phyloP scores from a whole-genome alignment of 2,888 invertebrate species.

The Leptura quadrifasciata region DNA sequence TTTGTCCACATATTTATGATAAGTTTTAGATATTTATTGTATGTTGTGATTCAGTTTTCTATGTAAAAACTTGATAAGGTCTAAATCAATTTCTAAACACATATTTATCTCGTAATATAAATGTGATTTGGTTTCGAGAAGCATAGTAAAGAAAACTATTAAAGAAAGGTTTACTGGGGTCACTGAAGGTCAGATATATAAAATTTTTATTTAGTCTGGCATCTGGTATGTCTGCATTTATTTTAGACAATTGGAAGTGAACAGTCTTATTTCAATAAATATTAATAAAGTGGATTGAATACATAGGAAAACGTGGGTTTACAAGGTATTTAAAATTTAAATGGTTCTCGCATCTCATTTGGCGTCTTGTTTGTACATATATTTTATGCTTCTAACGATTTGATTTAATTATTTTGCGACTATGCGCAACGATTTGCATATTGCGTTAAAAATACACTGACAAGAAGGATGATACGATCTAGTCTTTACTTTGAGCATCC shows the following conservation, averaged over 20 bases:
- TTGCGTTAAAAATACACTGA: constrained; percentile 37
- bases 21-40: too few relatives aligned
- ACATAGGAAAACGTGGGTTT: constrained; percentile 26
- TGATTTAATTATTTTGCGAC: constrained; percentile 45
- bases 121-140: too few relatives aligned
- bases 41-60: too few relatives aligned
- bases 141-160: not conserved
- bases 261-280: constrained; percentile 19
- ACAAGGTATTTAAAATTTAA: constrained; percentile 45
- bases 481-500: constrained; percentile 22
- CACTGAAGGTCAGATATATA: constrained; percentile 5
- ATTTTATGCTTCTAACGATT: constrained; percentile 42
- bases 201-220: constrained; percentile 7
- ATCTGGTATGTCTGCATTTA: constrained; percentile 10
- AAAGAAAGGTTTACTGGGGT: not conserved
- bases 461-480: constrained; percentile 34
- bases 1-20: too few relatives aligned
- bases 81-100: too few relatives aligned
- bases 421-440: constrained; percentile 42
- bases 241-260: constrained; percentile 22
- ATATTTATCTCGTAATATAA: too few relatives aligned
- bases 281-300: constrained; percentile 30
- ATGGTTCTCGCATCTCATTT: constrained; percentile 45
- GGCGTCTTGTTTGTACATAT: constrained; percentile 43
- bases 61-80: too few relatives aligned